phyloP scores from a whole-genome alignment of 2,113 vertebrate species.

The Corythoichthys intestinalis region DNA sequence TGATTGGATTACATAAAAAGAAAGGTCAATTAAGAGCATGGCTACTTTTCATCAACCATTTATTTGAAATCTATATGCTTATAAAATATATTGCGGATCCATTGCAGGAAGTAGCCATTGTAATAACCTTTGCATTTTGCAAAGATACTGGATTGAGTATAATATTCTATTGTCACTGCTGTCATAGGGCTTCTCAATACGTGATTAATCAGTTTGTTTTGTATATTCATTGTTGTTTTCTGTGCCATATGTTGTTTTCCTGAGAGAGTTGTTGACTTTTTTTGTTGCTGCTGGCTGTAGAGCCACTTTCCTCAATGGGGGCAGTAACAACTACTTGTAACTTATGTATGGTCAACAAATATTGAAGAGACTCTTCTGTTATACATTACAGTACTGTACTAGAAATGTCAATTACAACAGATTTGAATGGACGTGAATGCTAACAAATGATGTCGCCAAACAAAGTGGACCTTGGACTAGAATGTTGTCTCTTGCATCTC shows the following conservation, averaged over 20 bases:
- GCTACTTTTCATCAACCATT: not conserved
- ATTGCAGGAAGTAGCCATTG: not conserved
- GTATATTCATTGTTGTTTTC: too few relatives aligned
- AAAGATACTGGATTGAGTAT: too few relatives aligned
- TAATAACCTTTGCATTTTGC: not conserved
- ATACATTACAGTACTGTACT: not conserved
- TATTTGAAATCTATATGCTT: not conserved
- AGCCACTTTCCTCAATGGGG: too few relatives aligned
- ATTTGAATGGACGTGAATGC: not conserved
- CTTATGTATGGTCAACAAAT: too few relatives aligned
- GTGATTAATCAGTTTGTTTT: too few relatives aligned
- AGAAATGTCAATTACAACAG: not conserved
- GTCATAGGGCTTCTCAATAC: too few relatives aligned
- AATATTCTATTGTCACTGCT: too few relatives aligned
- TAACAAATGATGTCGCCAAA: not conserved
- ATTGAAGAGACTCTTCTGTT: not conserved
- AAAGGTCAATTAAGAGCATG: not conserved
- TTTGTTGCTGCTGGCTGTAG: too few relatives aligned
- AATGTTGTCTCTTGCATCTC: not conserved
- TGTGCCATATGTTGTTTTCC: too few relatives aligned
- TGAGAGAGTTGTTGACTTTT: too few relatives aligned
- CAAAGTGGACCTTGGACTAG: not conserved
- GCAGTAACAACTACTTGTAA: too few relatives aligned
- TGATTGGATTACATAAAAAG: not conserved
- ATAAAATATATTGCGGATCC: not conserved